Conservation (phyloP, 1,140 invertebrate species). For the Ladona fulva region DNA sequence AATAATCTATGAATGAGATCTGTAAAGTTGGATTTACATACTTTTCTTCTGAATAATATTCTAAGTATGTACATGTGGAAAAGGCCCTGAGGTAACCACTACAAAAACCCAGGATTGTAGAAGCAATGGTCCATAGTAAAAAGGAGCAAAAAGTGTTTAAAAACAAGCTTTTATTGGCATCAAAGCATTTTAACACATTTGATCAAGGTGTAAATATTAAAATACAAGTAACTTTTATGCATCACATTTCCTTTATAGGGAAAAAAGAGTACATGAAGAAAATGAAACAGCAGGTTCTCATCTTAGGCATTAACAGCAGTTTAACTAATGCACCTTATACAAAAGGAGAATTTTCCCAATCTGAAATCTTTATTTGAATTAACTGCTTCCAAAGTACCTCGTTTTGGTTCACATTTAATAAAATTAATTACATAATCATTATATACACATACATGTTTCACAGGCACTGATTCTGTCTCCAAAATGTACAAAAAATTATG, state of each 20-base stretch:
- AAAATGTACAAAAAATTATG: not conserved
- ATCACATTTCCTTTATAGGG: not conserved
- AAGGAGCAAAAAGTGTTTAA: not conserved
- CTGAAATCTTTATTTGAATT: not conserved
- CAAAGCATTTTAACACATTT: slow-evolving; percentile 5
- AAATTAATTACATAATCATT: not conserved
- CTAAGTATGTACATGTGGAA: no score
- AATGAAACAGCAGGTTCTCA: not conserved
- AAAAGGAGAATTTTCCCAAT: not conserved
- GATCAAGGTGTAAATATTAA: not conserved
- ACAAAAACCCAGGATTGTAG: no score
- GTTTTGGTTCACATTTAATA: not conserved
- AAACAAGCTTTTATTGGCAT: slow-evolving; percentile 4
- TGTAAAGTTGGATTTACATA: no score
- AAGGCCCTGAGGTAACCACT: no score
- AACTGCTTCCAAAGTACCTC: not conserved
- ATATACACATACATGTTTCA: not conserved
- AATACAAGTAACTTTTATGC: slow-evolving; percentile 9
- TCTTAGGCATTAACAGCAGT: not conserved
- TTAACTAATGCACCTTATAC: not conserved
- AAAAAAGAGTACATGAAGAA: not conserved
- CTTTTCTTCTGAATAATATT: no score
- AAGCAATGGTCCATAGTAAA: no score
- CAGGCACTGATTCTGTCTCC: not conserved
- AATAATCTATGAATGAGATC: no score